These are phyloP conservation scores for Bothrops jararaca DNA, from an alignment of 2,113 vertebrate genomes.

Conservation along the genomic window DNA sequence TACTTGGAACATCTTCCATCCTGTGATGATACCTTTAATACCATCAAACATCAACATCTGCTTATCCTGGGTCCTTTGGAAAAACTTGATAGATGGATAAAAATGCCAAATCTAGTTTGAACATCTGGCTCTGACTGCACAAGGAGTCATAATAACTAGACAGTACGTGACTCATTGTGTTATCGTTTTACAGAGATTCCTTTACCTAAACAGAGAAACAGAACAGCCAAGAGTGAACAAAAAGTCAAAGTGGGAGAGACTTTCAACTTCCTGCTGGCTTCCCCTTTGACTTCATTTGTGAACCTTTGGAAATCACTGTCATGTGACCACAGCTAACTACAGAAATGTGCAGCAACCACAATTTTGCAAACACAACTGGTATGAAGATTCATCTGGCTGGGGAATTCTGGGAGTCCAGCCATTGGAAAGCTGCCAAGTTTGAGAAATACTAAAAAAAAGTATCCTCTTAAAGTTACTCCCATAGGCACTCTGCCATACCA, in stretches of 20 bases:
- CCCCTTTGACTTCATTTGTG: background rate
- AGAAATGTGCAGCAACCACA: background rate
- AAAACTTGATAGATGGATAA: background rate
- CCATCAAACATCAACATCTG: background rate
- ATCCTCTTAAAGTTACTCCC: background rate
- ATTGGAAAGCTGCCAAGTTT: background rate
- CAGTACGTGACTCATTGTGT: background rate
- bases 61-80: background rate
- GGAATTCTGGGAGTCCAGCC: background rate
- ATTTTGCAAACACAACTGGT: background rate
- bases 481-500: background rate
- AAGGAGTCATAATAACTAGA: background rate
- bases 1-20: background rate
- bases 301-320: background rate
- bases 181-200: background rate
- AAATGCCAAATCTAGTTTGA: background rate
- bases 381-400: background rate
- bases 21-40: background rate
- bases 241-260: background rate
- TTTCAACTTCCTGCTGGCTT: background rate
- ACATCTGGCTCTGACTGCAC: background rate
- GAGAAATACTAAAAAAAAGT: background rate
- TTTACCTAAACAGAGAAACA: background rate
- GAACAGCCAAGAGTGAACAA: background rate
- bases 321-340: background rate